phyloP scores from a whole-genome alignment of 2,797 vertebrate species.

The Lagocephalus sceleratus region DNA sequence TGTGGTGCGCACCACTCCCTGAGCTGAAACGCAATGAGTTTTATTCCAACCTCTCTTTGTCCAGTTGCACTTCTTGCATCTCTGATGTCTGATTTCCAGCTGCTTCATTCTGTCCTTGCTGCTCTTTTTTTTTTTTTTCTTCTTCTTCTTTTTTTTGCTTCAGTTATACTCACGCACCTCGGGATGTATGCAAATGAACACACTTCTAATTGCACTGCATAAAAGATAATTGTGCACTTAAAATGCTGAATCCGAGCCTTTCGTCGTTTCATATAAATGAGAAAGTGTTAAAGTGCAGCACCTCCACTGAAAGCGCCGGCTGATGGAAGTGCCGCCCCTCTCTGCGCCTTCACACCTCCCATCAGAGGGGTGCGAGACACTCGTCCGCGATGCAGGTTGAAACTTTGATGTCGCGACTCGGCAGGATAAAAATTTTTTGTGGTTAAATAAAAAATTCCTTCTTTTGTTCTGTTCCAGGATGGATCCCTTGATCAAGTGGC shows the following conservation, averaged over 20 bases:
- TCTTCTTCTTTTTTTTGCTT: conserved; percentile 27
- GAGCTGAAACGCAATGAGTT: conserved; percentile 10
- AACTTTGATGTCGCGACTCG: conserved; percentile 17
- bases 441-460: conserved; percentile 26
- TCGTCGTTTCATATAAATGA: conserved; percentile 1
- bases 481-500: conserved; percentile 47
- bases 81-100: conserved; percentile 32
- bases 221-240: conserved; percentile 23
- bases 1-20: conserved; percentile 1
- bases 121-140: conserved; percentile 34
- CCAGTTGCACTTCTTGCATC: conserved; percentile 19
- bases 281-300: conserved; percentile 46
- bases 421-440: conserved; percentile 30
- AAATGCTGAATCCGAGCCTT: conserved; percentile 20
- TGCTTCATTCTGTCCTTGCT: no score
- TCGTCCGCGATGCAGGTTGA: conserved; percentile 32
- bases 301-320: conserved; percentile 55
- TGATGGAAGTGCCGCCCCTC: conserved; percentile 31
- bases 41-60: conserved; percentile 25
- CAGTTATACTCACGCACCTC: conserved; percentile 19
- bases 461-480: conserved; percentile 36
- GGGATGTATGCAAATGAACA: conserved; percentile 43
- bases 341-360: conserved; percentile 35
- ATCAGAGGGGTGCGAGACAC: conserved; percentile 22
- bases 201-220: conserved; percentile 37